Base-by-base conservation (phyloP, 1,140 invertebrate species). In the Procambarus clarkii region DNA sequence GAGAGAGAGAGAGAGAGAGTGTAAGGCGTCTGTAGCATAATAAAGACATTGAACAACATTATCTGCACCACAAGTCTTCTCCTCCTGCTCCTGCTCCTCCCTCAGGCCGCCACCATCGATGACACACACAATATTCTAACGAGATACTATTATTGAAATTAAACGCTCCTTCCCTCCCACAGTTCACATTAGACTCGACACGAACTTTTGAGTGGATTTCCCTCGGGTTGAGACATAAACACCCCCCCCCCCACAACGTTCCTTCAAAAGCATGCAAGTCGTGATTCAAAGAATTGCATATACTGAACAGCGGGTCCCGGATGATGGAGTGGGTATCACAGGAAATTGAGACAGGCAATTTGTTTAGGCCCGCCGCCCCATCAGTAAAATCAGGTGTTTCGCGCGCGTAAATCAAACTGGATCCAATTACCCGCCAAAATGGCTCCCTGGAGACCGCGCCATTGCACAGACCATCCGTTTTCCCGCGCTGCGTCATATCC, bases 301-400 rank as follows among this genome's bases (percentile, higher is more conserved):
- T 74, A 88, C 69, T 74, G 87, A 71, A 50, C 64, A 78, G 24
- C 76, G n/a, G 58, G n/a, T 48, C 79, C 79, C 45, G 78, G 71
- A 88, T 88, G 87, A 88, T 88, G 78, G 87, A 88, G 79, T 45
- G 79, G 79, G 79, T 88, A 88, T 88, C 87, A 88, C 79, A 64
- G 87, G 79, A 88, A 81, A 88, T 88, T 88, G 88, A 90, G 88
- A 90, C 88, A 84, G 81, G 88, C 88, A 84, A 90, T 90, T 90
- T 90, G 88, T 90, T 90, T 84, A 78, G 88, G 80, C 81, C 58
- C 58, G 88, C 88, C 34, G 46, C 80, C 81, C 88, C 89, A 91
- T 91, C 89, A 91, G 89, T 91, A 91, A 86, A 91, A 91, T 91
- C 89, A 91, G 89, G 82, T 91, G 89, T 91, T 91, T 91, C 89